Evolutionary conservation across 2,797 vertebrate genomes (phyloP).

Genomic region (Chiropotes sagulatus): DNA sequence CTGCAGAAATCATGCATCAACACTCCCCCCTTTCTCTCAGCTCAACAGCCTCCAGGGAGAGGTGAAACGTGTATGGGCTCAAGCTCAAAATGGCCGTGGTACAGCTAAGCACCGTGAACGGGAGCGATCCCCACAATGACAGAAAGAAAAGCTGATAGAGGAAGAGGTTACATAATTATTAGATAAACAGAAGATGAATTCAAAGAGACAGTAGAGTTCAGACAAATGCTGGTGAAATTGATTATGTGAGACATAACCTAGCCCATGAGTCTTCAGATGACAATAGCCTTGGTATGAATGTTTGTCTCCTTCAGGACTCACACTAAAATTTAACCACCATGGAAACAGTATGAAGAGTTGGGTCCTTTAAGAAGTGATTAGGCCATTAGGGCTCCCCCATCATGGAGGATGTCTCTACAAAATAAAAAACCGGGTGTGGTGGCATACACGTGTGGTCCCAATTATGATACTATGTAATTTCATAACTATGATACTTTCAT

Average conservation of each 20-base stretch:
- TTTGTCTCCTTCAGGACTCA: neutral
- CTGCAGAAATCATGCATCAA: no score
- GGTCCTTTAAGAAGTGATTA: neutral
- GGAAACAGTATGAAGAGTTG: neutral
- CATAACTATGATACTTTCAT: no score
- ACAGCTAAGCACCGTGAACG: no score
- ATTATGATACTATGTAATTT: no score
- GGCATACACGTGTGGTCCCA: no score
- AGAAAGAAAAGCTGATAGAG: slow-evolving; percentile 10
- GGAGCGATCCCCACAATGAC: no score
- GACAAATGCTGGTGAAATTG: neutral
- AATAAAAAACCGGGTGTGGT: no score
- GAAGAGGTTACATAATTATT: neutral
- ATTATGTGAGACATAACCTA: neutral
- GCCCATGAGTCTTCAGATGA: neutral
- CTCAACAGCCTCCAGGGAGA: no score
- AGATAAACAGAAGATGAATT: slow-evolving; percentile 14
- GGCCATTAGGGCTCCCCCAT: neutral
- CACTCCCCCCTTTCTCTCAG: no score
- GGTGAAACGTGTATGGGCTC: no score
- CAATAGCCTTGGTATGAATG: neutral
- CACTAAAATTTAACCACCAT: neutral
- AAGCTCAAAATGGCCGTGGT: no score
- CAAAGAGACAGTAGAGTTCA: neutral
- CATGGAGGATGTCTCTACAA: no score